Evolutionary conservation across 2,888 invertebrate species (phyloP).

Genomic region (Apoda limacodes): DNA sequence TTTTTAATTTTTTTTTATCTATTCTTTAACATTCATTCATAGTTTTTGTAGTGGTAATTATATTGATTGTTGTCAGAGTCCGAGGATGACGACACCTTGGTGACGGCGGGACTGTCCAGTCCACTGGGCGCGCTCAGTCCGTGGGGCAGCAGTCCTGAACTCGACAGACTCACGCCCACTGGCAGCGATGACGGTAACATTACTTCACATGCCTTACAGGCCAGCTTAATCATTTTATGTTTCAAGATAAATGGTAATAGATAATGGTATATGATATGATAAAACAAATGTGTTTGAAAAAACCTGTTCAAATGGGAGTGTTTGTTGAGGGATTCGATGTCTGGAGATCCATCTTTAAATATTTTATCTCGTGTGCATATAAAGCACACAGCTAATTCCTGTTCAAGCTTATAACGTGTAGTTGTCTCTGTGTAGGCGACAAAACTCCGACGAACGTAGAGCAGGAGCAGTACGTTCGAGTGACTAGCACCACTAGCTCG

Average conservation of each 20-base stretch:
- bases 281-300: too few relatives aligned
- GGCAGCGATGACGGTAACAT: conserved; percentile 35
- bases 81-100: conserved; percentile 56
- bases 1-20: too few relatives aligned
- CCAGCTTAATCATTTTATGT: not conserved
- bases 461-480: too few relatives aligned
- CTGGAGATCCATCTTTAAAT: conserved; percentile 1
- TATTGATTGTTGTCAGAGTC: not conserved
- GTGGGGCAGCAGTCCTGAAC: conserved; percentile 57
- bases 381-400: too few relatives aligned
- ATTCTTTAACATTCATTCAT: too few relatives aligned
- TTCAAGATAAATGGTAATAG: too few relatives aligned
- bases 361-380: too few relatives aligned
- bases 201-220: not conserved
- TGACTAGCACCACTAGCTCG: too few relatives aligned
- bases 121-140: conserved; percentile 58
- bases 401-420: too few relatives aligned
- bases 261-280: too few relatives aligned
- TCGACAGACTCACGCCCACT: conserved; percentile 40
- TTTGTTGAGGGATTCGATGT: not conserved
- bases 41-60: too few relatives aligned
- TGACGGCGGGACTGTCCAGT: conserved; percentile 51
- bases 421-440: conserved; percentile 39
- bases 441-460: conserved; percentile 47
- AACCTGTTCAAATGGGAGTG: too few relatives aligned